Evolutionary conservation across 1,140 invertebrate genomes (phyloP), one percentile per base, ranked within the genome.

Genomic region (Tetragonula clypearis): DNA sequence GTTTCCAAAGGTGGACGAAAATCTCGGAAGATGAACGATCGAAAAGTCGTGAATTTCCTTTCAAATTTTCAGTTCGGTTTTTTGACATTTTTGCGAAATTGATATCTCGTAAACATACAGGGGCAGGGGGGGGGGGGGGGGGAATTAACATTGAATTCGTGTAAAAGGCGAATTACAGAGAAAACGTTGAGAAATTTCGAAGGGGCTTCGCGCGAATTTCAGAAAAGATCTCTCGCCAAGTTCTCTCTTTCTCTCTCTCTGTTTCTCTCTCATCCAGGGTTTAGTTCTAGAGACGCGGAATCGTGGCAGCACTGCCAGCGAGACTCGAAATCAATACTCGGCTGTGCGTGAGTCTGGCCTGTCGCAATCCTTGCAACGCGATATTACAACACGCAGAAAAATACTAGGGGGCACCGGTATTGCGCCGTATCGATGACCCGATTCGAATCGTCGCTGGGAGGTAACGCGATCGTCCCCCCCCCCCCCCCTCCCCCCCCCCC

Each of bases 251-350:
- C 41, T 49, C 75, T 79, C 66, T 55, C 49, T 66, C 62, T 60
- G 72, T 35, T 35, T n/a, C 71, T n/a, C 71, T 74, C 76, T 85
- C 86, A 72, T 90, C 90, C 84, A 82, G 89, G 75, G 74, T 93
- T 93, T 94, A 94, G 94, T 94, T 94, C 93, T 88, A 81, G 86
- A 84, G 87, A 85, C 91, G 91, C 82, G 88, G 88, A 92, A 91
- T 90, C 90, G 93, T 79, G 93, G 93, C 93, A 94, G 93, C 93
- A 94, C 93, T 65, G 91, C 87, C 77, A 91, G 82, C 92, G 89
- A 86, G 90, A 85, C 89, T 90, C 89, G 92, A 93, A 94, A 94
- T 94, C 94, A 94, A 94, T 94, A 94, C 94, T 94, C 88, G 89
- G 41, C 85, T 91, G 92, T 94, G 93, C 93, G 92, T 92, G 91